Evolutionary conservation across 2,888 invertebrate genomes (phyloP).

Genomic region (Cremastobaeus sp.): DNA sequence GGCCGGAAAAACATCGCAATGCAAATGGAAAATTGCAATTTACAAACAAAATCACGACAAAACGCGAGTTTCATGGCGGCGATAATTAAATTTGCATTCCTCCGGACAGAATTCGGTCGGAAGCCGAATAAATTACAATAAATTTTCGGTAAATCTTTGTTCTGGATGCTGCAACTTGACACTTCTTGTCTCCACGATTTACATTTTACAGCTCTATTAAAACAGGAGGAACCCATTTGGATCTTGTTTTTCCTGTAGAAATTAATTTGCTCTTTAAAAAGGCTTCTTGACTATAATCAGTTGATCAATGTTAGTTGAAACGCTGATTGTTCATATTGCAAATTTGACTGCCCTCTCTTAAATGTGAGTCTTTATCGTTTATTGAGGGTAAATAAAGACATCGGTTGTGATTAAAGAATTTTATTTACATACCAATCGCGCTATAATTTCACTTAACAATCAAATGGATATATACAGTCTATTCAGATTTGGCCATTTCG

Average conservation of each 20-base stretch:
- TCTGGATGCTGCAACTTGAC: constrained; percentile 9
- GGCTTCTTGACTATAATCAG: too few species aligned
- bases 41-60: constrained; percentile 1
- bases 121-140: constrained; percentile 27
- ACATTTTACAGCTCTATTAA: constrained; percentile 1
- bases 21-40: neutral
- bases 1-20: neutral
- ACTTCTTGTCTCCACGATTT: constrained; percentile 20
- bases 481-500: constrained; percentile 72
- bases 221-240: too few species aligned
- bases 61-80: constrained; percentile 2
- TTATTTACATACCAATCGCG: constrained; percentile 76
- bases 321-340: too few species aligned
- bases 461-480: constrained; percentile 75
- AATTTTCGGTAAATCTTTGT: constrained; percentile 26
- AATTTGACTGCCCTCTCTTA: too few species aligned
- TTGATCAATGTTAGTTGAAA: too few species aligned
- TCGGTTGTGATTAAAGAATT: constrained; percentile 69
- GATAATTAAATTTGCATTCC: constrained; percentile 29
- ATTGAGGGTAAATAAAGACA: constrained; percentile 1
- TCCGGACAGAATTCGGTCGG: constrained; percentile 3
- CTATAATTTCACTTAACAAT: constrained; percentile 75
- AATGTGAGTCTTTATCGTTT: neutral
- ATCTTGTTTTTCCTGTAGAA: too few species aligned
- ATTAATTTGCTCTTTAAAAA: too few species aligned